These are phyloP conservation scores for Lepidostoma basale DNA, from an alignment of 1,140 invertebrate genomes.

Conservation along the genomic window DNA sequence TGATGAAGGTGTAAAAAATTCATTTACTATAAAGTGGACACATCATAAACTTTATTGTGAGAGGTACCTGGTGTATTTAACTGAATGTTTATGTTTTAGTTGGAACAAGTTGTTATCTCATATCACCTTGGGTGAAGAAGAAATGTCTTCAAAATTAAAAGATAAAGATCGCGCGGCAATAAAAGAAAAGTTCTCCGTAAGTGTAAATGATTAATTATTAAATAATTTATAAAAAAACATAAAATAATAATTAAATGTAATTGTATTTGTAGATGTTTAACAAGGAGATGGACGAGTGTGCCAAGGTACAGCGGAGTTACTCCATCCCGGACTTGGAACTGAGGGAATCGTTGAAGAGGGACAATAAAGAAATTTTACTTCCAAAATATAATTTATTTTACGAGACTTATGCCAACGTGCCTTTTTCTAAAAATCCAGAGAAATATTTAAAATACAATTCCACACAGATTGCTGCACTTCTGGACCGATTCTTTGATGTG, in stretches of 20 bases:
- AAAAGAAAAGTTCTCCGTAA: conserved; percentile 93
- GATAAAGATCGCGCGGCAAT: conserved; percentile 88
- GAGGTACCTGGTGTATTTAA: no score
- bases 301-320: conserved; percentile 85
- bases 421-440: conserved; percentile 91
- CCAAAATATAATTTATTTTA: conserved; percentile 84
- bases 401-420: conserved; percentile 71
- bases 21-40: no score
- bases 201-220: conserved; percentile 41
- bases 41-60: no score
- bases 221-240: not conserved
- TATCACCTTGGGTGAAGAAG: conserved; percentile 72
- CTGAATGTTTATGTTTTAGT: conserved; percentile 58
- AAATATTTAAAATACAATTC: conserved; percentile 95
- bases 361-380: conserved; percentile 85
- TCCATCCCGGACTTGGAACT: conserved; percentile 91
- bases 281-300: conserved; percentile 91
- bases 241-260: not conserved
- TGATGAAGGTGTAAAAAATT: no score
- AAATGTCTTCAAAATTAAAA: conserved; percentile 71
- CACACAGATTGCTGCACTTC: conserved; percentile 76
- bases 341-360: conserved; percentile 79
- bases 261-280: conserved; percentile 77
- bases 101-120: conserved; percentile 84
- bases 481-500: conserved; percentile 88